Percentiles rank a stretch among this genome's conserved stretches.
Evolutionary conservation across 2,113 vertebrate genomes (phyloP).

Genomic region (Antechinus stuartii): DNA sequence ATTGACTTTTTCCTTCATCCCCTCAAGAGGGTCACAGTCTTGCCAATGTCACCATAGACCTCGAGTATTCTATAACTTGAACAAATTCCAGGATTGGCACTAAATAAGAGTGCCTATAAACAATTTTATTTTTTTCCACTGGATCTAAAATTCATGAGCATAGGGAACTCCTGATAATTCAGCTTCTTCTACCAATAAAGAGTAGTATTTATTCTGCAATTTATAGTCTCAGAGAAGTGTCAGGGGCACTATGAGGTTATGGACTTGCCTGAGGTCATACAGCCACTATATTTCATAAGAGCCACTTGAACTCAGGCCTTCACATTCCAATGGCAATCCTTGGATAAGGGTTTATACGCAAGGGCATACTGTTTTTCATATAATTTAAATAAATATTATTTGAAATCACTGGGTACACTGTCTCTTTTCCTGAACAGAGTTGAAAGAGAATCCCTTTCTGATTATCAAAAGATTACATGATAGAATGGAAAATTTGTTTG

Average conservation of each 20-base stretch:
- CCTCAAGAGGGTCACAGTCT: constrained; percentile 23
- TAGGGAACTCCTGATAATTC: background rate
- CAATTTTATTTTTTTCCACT: background rate
- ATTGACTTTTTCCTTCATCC: constrained; percentile 36
- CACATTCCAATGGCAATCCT: background rate
- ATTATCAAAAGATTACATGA: background rate
- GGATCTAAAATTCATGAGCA: background rate
- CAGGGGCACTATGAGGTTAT: background rate
- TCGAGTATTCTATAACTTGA: constrained; percentile 42
- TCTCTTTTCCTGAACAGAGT: constrained; percentile 17
- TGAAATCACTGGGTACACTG: background rate
- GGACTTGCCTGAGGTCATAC: background rate
- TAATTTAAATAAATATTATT: constrained; percentile 33
- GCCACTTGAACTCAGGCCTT: background rate
- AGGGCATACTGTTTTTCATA: background rate
- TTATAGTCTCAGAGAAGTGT: background rate
- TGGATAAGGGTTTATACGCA: background rate
- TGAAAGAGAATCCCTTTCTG: constrained; percentile 14
- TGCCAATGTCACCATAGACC: constrained; percentile 37
- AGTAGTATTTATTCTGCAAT: background rate
- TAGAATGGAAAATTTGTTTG: background rate
- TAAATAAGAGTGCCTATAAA: background rate
- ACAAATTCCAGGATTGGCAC: constrained; percentile 2
- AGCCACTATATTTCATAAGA: background rate
- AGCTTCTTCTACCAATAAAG: background rate